Base-by-base conservation (phyloP, 2,797 vertebrate genomes). In the Leptodactylus fallax region DNA sequence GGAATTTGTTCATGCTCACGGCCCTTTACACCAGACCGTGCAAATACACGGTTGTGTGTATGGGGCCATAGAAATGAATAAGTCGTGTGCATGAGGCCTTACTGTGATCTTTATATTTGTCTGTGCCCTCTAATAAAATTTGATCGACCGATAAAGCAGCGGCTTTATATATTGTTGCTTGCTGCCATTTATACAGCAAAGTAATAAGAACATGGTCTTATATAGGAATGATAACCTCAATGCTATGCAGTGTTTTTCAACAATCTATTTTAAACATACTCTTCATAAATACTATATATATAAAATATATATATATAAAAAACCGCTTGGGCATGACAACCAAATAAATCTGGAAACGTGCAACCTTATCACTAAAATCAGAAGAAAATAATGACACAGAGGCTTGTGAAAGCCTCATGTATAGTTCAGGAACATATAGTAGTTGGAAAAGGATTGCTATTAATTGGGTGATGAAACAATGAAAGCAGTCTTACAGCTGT, bases 391-490 rank as follows among this genome's bases (percentile, higher is more conserved):
- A 61, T 51, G 10, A 21, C 19, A 76, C 45, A 0, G 21, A 76
- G 19, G 45, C n/a, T 76, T 49, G 19, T 51, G 1, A 76, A 76
- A 49, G 45, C 21, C 21, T 49, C n/a, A 13, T 36, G 51, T 74
- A 45, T 49, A 47, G 14, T 25, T n/a, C 71, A 25, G 14, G 60
- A 72, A 72, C 71, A 17, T 84, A 23, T 76, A 84, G 27, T 85
- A 74, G 55, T 85, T 83, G 49, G 56, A 77, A 85, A 77, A 61
- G 55, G 27, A 47, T 60, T 76, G 27, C 71, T 79, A 65, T 79
- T 85, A 79, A 85, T 25, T 72, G 45, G 84, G 72, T 78, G 74
- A 61, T 78, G 58, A 85, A 77, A 85, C 83, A 85, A 85, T 85
- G 71, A 78, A 78, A 25, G 56, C 47, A 85, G 84, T 27, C 74